These are phyloP conservation scores for Tetranychus urticae DNA, from an alignment of 1,140 invertebrate species.

Conservation along the genomic window DNA sequence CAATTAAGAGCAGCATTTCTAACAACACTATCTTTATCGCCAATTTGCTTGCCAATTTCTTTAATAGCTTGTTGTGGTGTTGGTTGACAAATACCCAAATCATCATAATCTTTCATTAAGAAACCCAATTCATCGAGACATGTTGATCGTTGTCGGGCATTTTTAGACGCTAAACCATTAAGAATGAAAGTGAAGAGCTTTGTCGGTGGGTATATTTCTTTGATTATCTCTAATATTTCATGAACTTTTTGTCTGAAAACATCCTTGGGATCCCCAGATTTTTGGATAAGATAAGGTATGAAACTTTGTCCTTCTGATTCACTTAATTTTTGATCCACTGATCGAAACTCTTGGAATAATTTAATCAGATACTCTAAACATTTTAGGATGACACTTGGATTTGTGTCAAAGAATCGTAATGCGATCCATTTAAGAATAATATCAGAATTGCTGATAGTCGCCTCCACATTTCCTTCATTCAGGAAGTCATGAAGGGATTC, in stretches of 20 bases:
- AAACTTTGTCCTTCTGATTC: conserved; percentile 80
- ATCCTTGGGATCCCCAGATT: conserved; percentile 90
- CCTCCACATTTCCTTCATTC: conserved; percentile 39
- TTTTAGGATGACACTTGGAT: conserved; percentile 83
- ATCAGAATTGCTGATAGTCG: conserved; percentile 71
- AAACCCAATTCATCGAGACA: conserved; percentile 72
- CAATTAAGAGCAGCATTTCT: conserved; percentile 83
- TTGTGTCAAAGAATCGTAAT: conserved; percentile 88
- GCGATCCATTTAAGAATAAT: conserved; percentile 89
- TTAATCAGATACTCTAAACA: conserved; percentile 67
- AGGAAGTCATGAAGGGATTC: conserved; percentile 48
- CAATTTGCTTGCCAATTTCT: conserved; percentile 77
- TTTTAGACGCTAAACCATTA: conserved; percentile 88
- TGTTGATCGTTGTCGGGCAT: conserved; percentile 79
- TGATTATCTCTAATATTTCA: conserved; percentile 57
- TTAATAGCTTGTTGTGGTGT: conserved; percentile 46
- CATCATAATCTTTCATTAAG: conserved; percentile 53
- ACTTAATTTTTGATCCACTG: conserved; percentile 54
- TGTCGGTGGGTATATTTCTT: conserved; percentile 56
- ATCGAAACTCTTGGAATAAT: conserved; percentile 53
- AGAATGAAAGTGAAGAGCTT: conserved; percentile 74
- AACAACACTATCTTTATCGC: conserved; percentile 85
- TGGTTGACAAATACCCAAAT: conserved; percentile 56
- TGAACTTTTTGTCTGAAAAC: conserved; percentile 65
- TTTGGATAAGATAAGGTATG: conserved; percentile 73